Conservation (phyloP, 2,113 vertebrate species). For the Aplodontia rufa region DNA sequence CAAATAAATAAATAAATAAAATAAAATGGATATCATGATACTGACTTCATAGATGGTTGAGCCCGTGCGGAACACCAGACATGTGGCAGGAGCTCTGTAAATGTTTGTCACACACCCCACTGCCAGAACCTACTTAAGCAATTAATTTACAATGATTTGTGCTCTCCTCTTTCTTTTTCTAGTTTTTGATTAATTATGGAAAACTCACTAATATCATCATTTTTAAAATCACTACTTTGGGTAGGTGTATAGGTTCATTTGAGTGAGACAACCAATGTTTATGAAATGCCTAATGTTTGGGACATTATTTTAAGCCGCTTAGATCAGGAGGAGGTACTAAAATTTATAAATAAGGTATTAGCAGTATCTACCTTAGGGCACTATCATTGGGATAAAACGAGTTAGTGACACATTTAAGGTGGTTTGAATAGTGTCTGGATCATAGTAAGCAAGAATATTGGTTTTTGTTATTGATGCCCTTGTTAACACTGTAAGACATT, state of each 20-base stretch:
- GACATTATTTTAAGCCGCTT: neutral
- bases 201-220: neutral
- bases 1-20: no score
- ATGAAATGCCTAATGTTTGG: neutral
- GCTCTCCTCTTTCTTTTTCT: neutral
- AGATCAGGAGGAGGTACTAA: neutral
- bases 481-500: neutral
- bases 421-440: neutral
- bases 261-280: neutral
- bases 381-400: neutral
- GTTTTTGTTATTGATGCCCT: neutral
- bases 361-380: neutral
- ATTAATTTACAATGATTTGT: neutral
- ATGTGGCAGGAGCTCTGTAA: neutral
- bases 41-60: neutral
- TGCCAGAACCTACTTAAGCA: neutral
- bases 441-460: neutral
- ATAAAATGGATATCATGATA: neutral
- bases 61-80: neutral
- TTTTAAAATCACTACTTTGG: neutral
- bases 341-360: neutral
- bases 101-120: neutral
- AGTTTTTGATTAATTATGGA: neutral
- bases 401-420: neutral
- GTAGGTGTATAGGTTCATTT: neutral